Conservation (phyloP, 2,888 invertebrate genomes). For the Endomychus coccineus region DNA sequence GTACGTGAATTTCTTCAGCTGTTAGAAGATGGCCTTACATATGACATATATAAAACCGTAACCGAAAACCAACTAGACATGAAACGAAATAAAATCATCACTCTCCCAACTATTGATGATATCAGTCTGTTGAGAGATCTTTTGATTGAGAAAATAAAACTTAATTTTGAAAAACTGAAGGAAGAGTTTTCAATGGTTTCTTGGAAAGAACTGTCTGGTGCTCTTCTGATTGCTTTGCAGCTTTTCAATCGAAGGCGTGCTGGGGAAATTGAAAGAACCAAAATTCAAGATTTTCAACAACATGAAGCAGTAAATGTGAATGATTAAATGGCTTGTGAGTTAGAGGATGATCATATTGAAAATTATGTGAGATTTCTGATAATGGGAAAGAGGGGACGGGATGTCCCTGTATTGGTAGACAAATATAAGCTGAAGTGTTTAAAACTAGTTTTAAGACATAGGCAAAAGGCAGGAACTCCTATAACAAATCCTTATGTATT, state of each 20-base stretch:
- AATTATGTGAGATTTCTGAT: constrained; percentile 5
- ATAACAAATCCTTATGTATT: constrained; percentile 2
- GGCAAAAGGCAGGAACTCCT: not conserved
- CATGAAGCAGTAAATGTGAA: not conserved
- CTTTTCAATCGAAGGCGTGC: constrained; percentile 2
- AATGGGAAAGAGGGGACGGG: not conserved
- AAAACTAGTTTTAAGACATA: not conserved
- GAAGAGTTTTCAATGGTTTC: not conserved
- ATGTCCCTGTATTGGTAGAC: not conserved
- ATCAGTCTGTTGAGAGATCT: too few relatives aligned
- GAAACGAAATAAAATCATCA: too few relatives aligned
- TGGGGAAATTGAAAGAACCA: constrained; percentile 5
- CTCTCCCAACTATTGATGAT: too few relatives aligned
- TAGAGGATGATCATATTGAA: not conserved
- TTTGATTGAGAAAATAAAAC: too few relatives aligned
- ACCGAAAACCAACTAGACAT: too few relatives aligned
- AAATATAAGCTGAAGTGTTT: not conserved
- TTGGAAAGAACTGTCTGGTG: constrained; percentile 8
- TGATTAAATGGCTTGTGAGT: constrained; percentile 2
- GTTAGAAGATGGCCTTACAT: too few relatives aligned
- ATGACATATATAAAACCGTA: too few relatives aligned
- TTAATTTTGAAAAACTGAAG: too few relatives aligned
- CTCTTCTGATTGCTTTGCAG: constrained; percentile 9
- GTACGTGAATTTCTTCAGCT: constrained; percentile 19
- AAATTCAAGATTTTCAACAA: not conserved